Evolutionary conservation across 2,888 invertebrate species (phyloP), one percentile per base, ranked within the genome.

Genomic region (Perizoma flavofasciatum): DNA sequence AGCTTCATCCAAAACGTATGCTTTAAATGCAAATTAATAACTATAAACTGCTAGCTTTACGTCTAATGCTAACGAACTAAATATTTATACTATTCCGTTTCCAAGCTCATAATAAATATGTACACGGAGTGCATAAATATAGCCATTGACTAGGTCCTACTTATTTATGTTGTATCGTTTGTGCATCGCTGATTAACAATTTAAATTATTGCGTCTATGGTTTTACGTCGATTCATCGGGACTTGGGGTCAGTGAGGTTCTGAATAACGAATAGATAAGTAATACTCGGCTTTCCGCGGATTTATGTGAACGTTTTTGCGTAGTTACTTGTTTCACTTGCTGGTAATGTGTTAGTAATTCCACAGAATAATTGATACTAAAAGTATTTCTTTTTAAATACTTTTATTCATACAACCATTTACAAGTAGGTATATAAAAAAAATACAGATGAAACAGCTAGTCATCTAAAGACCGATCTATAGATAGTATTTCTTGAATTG

Each of bases 1-100:
- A 59, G 64, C 63, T 68, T 66, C 66, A 75, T 75, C 73, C 22
- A 70, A 70, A 70, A 44, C 51, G 46, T 60, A 63, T 55, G 52
- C 53, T 68, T 67, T 58, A 66, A 61, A 75, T 75, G 70, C 73
- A 73, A 74, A 73, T 75, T 59, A 55, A 68, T 55, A 64, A 62
- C 63, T 70, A 70, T 67, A 71, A 71, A 75, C 71, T 53, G 44
- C 52, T 58, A 52, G 63, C 54, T 70, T 64, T 68, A 67, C 60
- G 68, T 68, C 69, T 67, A 65, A 70, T 70, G 67, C 66, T 60
- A 63, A 68, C 64, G 59, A 68, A 70, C 61, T 67, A 57, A 69
- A 69, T 66, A 60, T 69, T 65, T 64, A 64, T 64, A 34, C 60
- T 65, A 59, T 58, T 57, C 22, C 35, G 58, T 52, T 50, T 65